These are phyloP conservation scores for Myrmophylax atrothorax DNA, from an alignment of 2,113 vertebrate species.

Conservation along the genomic window DNA sequence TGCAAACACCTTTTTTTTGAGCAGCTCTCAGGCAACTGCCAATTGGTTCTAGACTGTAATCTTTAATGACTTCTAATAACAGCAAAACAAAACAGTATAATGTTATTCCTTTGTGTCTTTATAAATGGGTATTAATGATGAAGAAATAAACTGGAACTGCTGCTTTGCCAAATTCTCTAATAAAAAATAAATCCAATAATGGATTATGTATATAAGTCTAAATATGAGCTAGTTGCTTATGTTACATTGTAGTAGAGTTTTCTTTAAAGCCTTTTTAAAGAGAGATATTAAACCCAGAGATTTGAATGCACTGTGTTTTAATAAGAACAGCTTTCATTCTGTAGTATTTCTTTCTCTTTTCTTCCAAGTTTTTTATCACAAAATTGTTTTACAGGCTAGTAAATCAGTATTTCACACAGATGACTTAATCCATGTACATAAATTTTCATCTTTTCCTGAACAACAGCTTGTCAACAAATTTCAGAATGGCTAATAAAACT, in stretches of 20 bases:
- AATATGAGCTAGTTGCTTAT: background rate
- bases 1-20: background rate
- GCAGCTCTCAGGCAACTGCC: background rate
- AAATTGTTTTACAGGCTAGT: background rate
- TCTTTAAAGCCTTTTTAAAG: background rate
- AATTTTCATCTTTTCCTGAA: background rate
- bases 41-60: background rate
- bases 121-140: background rate
- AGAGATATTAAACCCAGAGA: background rate
- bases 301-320: background rate
- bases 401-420: background rate
- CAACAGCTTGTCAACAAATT: constrained; percentile 11
- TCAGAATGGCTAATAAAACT: background rate
- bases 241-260: background rate
- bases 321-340: background rate
- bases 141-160: background rate
- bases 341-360: background rate
- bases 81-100: background rate
- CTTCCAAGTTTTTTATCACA: background rate
- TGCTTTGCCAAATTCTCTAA: background rate
- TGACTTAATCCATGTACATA: background rate
- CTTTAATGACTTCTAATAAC: background rate
- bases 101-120: background rate
- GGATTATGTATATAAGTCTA: background rate
- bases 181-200: background rate